Conservation (phyloP, 2,797 vertebrate species). For the Esox lucius region DNA sequence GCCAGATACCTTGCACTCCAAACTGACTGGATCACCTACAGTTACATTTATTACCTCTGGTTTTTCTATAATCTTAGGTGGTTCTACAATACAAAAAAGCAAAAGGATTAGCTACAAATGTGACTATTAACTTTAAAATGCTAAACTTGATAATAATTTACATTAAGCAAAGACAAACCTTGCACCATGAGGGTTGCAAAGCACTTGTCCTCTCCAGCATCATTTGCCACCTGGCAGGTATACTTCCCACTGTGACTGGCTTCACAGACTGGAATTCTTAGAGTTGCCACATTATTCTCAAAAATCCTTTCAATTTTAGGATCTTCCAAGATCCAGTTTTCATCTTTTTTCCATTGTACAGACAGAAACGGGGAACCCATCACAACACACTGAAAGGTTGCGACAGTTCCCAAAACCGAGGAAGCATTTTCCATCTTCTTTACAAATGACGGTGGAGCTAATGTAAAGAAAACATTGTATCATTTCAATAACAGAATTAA, state of each 20-base stretch:
- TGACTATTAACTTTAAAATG: background rate
- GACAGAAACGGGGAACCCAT: slow-evolving; percentile 85
- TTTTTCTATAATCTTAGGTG: slow-evolving; percentile 84
- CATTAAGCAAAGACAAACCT: slow-evolving; percentile 65
- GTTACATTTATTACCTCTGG: slow-evolving; percentile 84
- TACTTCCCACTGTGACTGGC: slow-evolving; percentile 86
- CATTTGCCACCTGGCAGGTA: slow-evolving; percentile 91
- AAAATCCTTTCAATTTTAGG: slow-evolving; percentile 83
- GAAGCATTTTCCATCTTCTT: slow-evolving; percentile 85
- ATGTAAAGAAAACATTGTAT: slow-evolving; percentile 45
- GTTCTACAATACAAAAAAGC: slow-evolving; percentile 72
- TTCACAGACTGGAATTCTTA: slow-evolving; percentile 82
- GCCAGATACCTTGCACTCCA: slow-evolving; percentile 86
- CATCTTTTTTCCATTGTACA: slow-evolving; percentile 94
- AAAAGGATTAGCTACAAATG: slow-evolving; percentile 28
- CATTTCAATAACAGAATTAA: slow-evolving; percentile 31
- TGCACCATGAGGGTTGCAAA: slow-evolving; percentile 86
- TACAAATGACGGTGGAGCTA: slow-evolving; percentile 85
- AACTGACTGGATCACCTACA: slow-evolving; percentile 84
- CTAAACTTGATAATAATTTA: background rate
- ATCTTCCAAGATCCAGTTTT: slow-evolving; percentile 89
- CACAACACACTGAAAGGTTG: slow-evolving; percentile 83
- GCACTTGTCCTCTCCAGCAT: slow-evolving; percentile 90
- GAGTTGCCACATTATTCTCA: slow-evolving; percentile 81
- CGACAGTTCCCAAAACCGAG: slow-evolving; percentile 82